Evolutionary conservation across 2,888 invertebrate genomes (phyloP), one percentile per base, ranked within the genome.

Genomic region (Diarsia mendica): DNA sequence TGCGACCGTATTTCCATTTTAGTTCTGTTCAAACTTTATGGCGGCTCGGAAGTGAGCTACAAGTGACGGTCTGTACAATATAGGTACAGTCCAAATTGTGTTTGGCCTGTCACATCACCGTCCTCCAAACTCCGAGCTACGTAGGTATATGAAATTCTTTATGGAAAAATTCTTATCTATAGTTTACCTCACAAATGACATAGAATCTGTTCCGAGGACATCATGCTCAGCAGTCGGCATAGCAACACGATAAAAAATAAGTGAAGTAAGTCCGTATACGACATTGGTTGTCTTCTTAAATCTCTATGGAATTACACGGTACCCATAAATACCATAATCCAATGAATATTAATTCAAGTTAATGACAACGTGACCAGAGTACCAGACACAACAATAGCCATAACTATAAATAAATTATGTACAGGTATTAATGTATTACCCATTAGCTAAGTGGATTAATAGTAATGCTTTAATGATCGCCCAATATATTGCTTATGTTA

Each of bases 381-480:
- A n/a, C n/a, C n/a, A 20, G 51, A 13, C 28, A 51, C 10, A 33
- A 66, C 55, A 72, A 67, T 72, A 53, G 28, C 20, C 58, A 0
- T 48, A 44, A 18, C 75, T 44, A 71, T 51, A 71, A 39, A 79
- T 66, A 79, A 55, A 81, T 74, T 61, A 77, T 60, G 48, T n/a
- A 18, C 55, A 51, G 39, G 49, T 67, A 81, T 72, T 68, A 63
- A 68, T 70, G 13, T 78, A 69, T 58, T 83, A 65, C 20, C 68
- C 64, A 69, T 75, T 72, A 75, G 39, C 53, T 75, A 68, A 75
- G 48, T 73, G 58, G 80, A 82, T 80, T 69, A 66, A 68, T 68
- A 68, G 61, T 58, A 51, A 68, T 66, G 55, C 53, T 46, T 39
- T 71, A 82, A 63, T 67, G 66, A 51, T 44, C 28, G 46, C 8